Percentiles rank a stretch among this genome's conserved stretches.
Conservation (phyloP, 2,113 vertebrate genomes). For the Calcarius ornatus region DNA sequence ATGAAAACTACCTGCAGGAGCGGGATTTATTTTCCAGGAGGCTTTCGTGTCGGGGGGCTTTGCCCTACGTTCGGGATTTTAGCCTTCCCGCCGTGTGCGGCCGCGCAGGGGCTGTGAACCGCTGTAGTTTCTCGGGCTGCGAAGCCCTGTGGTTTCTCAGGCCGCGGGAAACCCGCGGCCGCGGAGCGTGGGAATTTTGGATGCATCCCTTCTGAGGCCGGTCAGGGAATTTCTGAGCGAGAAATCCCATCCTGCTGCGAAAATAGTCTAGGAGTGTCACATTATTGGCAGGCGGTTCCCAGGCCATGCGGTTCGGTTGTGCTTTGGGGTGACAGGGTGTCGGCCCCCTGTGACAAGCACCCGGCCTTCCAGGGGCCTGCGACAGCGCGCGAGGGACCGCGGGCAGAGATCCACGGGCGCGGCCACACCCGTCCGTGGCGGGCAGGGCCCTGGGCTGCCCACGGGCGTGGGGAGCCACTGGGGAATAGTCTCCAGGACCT, state of each 20-base stretch:
- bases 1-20: slow-evolving; percentile 17
- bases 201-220: neutral
- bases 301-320: neutral
- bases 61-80: neutral
- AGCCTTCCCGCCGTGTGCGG: neutral
- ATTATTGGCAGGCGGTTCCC: neutral
- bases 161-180: neutral
- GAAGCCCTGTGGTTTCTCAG: neutral
- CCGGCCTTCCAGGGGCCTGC: no score
- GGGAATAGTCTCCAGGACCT: neutral
- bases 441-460: neutral
- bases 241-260: neutral
- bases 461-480: rapidly evolving
- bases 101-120: neutral
- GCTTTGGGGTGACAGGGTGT: neutral
- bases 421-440: rapidly evolving
- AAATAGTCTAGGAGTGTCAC: neutral
- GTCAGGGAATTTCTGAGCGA: neutral
- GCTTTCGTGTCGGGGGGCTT: neutral
- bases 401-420: neutral
- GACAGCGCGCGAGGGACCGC: rapidly evolving
- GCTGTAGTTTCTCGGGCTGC: neutral
- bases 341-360: neutral
- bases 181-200: neutral
- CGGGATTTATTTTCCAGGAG: neutral